A percentile compares a stretch with the other conserved stretches of the same genome.
Conservation (phyloP, 2,113 vertebrate genomes). For the Loxodonta africana region DNA sequence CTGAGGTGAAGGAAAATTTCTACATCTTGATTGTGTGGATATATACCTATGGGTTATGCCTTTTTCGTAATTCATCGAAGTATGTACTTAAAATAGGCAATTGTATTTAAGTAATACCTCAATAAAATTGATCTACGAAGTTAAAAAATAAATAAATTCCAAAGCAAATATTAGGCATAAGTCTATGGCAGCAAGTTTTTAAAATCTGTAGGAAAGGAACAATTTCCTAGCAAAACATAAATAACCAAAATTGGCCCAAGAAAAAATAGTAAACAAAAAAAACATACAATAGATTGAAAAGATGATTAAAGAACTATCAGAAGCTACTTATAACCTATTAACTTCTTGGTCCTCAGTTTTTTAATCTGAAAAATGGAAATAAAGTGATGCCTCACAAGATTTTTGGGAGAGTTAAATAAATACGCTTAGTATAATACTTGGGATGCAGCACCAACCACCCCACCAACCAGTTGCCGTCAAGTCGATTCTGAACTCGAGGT, state of each 20-base stretch:
- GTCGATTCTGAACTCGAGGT: no score
- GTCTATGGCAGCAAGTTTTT: background rate
- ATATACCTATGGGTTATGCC: background rate
- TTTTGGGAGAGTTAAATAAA: background rate
- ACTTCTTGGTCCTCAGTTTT: background rate
- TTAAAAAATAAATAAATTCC: background rate
- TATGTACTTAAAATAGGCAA: background rate
- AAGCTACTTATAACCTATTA: background rate
- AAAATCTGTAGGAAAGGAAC: background rate
- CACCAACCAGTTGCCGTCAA: background rate
- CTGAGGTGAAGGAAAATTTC: background rate
- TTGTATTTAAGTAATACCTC: background rate
- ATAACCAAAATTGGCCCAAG: background rate
- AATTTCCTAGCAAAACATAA: background rate
- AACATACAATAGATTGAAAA: background rate
- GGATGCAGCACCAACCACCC: background rate
- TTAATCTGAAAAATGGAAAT: slow-evolving; percentile 49
- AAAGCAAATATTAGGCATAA: background rate
- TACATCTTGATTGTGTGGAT: background rate
- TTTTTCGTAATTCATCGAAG: background rate
- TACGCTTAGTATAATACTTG: background rate
- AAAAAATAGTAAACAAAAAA: background rate
- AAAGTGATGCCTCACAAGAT: background rate
- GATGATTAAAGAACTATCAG: background rate
- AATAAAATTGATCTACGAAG: slow-evolving; percentile 23